Evolutionary conservation across 2,797 vertebrate genomes (phyloP).

Genomic region (Cryptoprocta ferox): DNA sequence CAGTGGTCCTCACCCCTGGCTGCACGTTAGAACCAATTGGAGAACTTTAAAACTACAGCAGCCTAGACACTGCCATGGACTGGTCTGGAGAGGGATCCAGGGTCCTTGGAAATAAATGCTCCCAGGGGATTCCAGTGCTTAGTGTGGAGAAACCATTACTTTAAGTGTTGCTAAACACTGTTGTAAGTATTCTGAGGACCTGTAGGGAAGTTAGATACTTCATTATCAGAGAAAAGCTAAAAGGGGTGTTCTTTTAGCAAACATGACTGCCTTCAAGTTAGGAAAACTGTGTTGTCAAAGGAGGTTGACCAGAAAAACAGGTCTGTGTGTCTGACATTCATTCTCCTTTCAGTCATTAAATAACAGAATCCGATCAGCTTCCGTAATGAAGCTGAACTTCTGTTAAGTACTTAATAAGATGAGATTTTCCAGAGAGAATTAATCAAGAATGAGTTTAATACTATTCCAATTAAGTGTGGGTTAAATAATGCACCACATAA

Average conservation of each 20-base stretch:
- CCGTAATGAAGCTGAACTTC: constrained; percentile 45
- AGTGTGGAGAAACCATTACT: background rate
- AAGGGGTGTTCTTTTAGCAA: constrained; percentile 16
- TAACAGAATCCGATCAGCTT: constrained; percentile 16
- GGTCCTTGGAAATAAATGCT: background rate
- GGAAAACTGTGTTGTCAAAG: background rate
- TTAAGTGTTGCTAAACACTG: background rate
- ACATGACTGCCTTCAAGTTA: background rate
- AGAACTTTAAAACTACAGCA: background rate
- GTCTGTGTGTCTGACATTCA: background rate
- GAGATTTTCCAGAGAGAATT: constrained; percentile 60
- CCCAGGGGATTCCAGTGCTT: background rate
- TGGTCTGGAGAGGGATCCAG: background rate
- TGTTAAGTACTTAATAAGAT: constrained; percentile 58
- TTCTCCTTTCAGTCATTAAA: constrained; percentile 48
- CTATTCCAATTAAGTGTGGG: constrained; percentile 55
- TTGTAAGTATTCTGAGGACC: background rate
- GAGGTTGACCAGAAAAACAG: constrained; percentile 4
- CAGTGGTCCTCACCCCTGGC: background rate
- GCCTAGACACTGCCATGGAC: background rate
- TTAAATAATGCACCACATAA: constrained; percentile 57
- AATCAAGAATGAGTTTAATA: constrained; percentile 57
- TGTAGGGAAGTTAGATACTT: background rate
- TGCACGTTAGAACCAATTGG: background rate
- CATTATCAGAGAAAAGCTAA: background rate